A percentile compares a stretch with the other conserved stretches of the same genome.
These are phyloP conservation scores for Embidobia sp. DNA, from an alignment of 2,888 invertebrate genomes.

Conservation along the genomic window DNA sequence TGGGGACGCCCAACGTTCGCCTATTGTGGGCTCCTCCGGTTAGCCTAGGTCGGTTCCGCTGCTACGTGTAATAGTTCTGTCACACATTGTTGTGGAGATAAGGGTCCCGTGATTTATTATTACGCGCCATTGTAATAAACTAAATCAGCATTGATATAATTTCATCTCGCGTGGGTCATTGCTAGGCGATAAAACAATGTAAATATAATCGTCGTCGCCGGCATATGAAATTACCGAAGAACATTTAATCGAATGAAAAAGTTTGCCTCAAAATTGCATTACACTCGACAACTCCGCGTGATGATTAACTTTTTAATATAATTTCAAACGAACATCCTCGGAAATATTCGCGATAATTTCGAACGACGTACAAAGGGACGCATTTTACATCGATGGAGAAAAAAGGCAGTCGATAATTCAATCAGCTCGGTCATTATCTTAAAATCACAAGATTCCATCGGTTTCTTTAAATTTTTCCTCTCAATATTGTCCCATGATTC, in stretches of 20 bases:
- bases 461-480: conserved; percentile 46
- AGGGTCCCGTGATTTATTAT: conserved; percentile 71
- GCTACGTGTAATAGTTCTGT: conserved; percentile 71
- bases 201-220: conserved; percentile 1
- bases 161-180: conserved; percentile 26
- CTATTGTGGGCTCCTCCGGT: conserved; percentile 55
- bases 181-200: too few species aligned
- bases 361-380: background rate
- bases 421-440: conserved; percentile 44
- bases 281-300: too few species aligned
- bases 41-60: conserved; percentile 48
- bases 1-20: conserved; percentile 23
- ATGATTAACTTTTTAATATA: conserved; percentile 2
- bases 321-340: too few species aligned
- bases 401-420: conserved; percentile 27
- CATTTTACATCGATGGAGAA: background rate
- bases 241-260: background rate
- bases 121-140: conserved; percentile 71
- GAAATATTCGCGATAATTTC: background rate
- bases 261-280: background rate
- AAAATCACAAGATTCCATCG: conserved; percentile 52
- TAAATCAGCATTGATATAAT: conserved; percentile 72
- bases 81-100: conserved; percentile 73
- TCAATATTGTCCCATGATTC: conserved; percentile 53
- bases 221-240: background rate